These are phyloP conservation scores for Melitaea cinxia DNA, from an alignment of 1,140 invertebrate genomes.

Conservation along the genomic window DNA sequence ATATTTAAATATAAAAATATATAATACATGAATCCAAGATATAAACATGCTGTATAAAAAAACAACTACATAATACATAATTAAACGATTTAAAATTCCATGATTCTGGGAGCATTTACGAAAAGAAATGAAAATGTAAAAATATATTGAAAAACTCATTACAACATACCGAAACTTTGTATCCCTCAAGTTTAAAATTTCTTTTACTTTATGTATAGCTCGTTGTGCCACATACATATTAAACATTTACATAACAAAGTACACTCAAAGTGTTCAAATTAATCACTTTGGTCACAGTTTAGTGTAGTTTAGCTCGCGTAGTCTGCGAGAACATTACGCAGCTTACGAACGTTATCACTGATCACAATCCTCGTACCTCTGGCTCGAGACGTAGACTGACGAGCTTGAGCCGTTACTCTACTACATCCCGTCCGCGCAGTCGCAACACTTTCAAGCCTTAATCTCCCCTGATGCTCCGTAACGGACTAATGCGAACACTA, in stretches of 20 bases:
- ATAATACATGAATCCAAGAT: too few relatives aligned
- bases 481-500: conserved; percentile 29
- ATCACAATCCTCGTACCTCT: conserved; percentile 25
- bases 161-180: conserved; percentile 61
- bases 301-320: conserved; percentile 54
- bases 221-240: conserved; percentile 45
- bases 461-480: conserved; percentile 46
- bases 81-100: neutral
- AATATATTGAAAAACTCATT: conserved; percentile 45
- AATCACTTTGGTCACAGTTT: conserved; percentile 69
- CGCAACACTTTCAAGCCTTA: conserved; percentile 50
- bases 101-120: neutral
- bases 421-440: conserved; percentile 63
- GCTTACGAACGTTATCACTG: neutral
- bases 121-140: neutral
- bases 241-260: conserved; percentile 46
- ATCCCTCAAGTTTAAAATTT: conserved; percentile 52
- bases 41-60: too few relatives aligned
- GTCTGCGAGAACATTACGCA: conserved; percentile 57
- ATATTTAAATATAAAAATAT: too few relatives aligned
- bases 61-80: neutral
- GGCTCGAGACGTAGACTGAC: conserved; percentile 53
- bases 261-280: conserved; percentile 63
- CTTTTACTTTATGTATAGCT: conserved; percentile 47
- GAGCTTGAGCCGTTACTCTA: conserved; percentile 44